Base-by-base conservation (phyloP, 2,797 vertebrate species). In the Coilia nasus region DNA sequence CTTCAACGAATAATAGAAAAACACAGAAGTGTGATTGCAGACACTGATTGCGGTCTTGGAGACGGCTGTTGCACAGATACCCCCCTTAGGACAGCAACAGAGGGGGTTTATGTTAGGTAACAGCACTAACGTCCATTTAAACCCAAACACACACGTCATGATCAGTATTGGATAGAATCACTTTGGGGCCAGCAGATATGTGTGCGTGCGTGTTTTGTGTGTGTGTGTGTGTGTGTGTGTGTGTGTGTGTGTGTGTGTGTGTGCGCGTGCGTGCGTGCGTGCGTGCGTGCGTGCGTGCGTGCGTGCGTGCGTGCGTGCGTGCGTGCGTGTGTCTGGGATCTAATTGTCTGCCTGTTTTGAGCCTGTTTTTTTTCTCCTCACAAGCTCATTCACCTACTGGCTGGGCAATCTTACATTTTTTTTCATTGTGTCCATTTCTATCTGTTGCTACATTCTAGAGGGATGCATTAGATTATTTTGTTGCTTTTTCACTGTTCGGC, bases 1-100 rank as follows among this genome's bases (percentile, higher is more conserved):
- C 71, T 6, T 78, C 71, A 5, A 44, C 41, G 17, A 78, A 78
- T 78, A 78, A 78, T 78, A 78, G 71, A 78, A 35, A 78, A 78
- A 44, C 31, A 44, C 31, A 78, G 71, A 44, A 78, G 71, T 78
- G 71, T 78, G 71, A 78, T 78, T 78, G 71, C 17, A 17, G 35
- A 35, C 35, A 2, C 31, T 78, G 71, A 78, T 44, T 78, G 31
- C 35, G 19, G 71, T 41, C 17, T 31, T 6, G 35, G 35, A 35
- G 35, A 78, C 15, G 5, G 19, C 31, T 21, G 71, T 44, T 7
- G 31, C 31, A 0, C 15, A 44, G 71, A 78, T 44, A 21, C 17
- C 17, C 35, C 71, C 35, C 71, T 44, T 41, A 44, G 17, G 35
- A 44, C 5, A 44, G 44, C 17, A 44, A 78, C 31, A 44, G 71